A percentile compares a stretch with the other conserved stretches of the same genome.
phyloP scores from a whole-genome alignment of 2,888 invertebrate genomes.

The Apocheima hispidaria region DNA sequence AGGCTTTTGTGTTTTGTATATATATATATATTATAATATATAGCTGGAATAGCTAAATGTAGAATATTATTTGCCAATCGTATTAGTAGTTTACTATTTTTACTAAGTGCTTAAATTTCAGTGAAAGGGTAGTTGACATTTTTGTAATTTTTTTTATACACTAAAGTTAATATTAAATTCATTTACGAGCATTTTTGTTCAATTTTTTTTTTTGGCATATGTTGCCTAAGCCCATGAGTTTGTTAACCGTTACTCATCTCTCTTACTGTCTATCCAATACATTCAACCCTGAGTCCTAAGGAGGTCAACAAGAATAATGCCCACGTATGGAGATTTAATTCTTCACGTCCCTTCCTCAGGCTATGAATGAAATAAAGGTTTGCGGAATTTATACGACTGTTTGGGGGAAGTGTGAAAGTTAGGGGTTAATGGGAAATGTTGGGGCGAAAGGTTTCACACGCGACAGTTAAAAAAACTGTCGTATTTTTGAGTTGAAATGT shows the following conservation, averaged over 20 bases:
- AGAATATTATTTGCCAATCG: too few relatives aligned
- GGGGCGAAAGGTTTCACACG: background rate
- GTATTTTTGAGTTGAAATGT: background rate
- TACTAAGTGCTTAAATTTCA: too few relatives aligned
- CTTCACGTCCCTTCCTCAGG: slow-evolving; percentile 16
- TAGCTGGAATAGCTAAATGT: too few relatives aligned
- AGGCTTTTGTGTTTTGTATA: too few relatives aligned
- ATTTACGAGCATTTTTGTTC: too few relatives aligned
- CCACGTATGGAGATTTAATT: slow-evolving; percentile 29
- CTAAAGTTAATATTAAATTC: too few relatives aligned
- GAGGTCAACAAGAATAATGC: slow-evolving; percentile 28
- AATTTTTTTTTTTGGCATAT: too few relatives aligned
- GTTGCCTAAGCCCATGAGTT: too few relatives aligned
- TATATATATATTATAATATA: too few relatives aligned
- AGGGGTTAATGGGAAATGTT: slow-evolving; percentile 8
- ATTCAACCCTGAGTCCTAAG: slow-evolving; percentile 12
- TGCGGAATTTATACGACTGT: slow-evolving; percentile 29
- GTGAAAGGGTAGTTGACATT: too few relatives aligned
- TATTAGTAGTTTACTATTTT: too few relatives aligned
- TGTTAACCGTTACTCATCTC: background rate
- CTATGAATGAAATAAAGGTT: slow-evolving; percentile 31
- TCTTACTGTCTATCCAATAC: slow-evolving; percentile 8
- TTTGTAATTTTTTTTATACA: too few relatives aligned
- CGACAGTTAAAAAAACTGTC: background rate
- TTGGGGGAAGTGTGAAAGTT: slow-evolving; percentile 23